phyloP scores from a whole-genome alignment of 2,797 vertebrate species.

The Aselliscus stoliczkanus region DNA sequence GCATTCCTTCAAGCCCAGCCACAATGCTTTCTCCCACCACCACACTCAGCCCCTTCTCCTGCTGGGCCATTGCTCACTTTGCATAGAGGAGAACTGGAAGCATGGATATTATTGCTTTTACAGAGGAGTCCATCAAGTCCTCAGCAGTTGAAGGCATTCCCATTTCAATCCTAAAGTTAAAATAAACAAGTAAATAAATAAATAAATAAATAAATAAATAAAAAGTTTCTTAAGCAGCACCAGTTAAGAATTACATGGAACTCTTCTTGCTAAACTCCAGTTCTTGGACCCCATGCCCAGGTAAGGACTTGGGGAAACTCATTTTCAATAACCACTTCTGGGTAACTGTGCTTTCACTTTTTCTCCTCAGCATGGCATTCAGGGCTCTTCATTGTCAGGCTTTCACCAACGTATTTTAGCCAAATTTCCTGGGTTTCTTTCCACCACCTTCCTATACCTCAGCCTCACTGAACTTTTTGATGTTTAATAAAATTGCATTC shows the following conservation, averaged over 20 bases:
- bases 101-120: background rate
- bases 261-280: background rate
- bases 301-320: rapidly evolving
- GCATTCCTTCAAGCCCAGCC: background rate
- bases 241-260: background rate
- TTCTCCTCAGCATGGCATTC: background rate
- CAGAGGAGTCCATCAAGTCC: background rate
- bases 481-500: background rate
- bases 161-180: background rate
- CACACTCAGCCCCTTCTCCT: background rate
- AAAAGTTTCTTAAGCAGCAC: background rate
- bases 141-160: background rate
- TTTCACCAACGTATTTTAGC: too few species aligned
- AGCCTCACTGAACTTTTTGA: background rate
- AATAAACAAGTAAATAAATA: too few species aligned
- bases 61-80: background rate
- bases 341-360: background rate
- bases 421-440: background rate
- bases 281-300: background rate
- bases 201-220: too few species aligned
- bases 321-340: background rate
- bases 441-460: background rate
- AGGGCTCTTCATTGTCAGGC: background rate
- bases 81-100: background rate
- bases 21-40: background rate